These are phyloP conservation scores for Oncorhynchus keta DNA, from an alignment of 2,113 vertebrate species.

Conservation along the genomic window DNA sequence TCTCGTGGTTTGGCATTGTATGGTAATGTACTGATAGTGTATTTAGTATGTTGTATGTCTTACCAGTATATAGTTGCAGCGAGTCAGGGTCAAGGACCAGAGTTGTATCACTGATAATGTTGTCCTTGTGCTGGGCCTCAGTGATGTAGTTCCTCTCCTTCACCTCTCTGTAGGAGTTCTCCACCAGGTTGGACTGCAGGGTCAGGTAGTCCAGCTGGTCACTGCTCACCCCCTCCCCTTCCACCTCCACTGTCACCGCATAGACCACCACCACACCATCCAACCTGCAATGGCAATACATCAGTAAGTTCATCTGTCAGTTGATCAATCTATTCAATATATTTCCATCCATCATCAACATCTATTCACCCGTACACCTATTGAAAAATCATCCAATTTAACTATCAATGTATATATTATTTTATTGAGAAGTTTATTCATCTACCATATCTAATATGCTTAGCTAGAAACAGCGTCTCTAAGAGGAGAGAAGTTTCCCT, in stretches of 20 bases:
- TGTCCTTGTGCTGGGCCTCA: conserved; percentile 74
- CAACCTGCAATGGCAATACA: conserved; percentile 37
- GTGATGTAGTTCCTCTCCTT: conserved; percentile 77
- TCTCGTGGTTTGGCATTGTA: no score
- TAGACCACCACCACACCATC: conserved; percentile 81
- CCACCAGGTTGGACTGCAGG: conserved; percentile 87
- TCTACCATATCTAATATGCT: background rate
- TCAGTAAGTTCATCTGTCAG: background rate
- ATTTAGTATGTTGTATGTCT: conserved; percentile 11
- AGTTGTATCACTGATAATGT: conserved; percentile 65
- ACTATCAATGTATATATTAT: background rate
- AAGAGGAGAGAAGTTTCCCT: background rate
- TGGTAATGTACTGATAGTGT: no score
- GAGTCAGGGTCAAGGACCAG: conserved; percentile 69
- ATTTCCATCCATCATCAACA: background rate
- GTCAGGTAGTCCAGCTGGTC: conserved; percentile 87
- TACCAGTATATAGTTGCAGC: conserved; percentile 74
- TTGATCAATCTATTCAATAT: background rate
- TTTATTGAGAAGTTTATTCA: background rate
- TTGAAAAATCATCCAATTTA: background rate
- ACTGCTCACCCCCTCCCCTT: conserved; percentile 74
- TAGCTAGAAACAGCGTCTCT: no score
- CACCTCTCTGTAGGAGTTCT: conserved; percentile 76
- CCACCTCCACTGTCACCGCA: conserved; percentile 81
- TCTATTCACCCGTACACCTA: background rate